A percentile compares a stretch with the other conserved stretches of the same genome.
These are phyloP conservation scores for Sebastes cheni DNA, from an alignment of 2,797 vertebrate species.

Conservation along the genomic window DNA sequence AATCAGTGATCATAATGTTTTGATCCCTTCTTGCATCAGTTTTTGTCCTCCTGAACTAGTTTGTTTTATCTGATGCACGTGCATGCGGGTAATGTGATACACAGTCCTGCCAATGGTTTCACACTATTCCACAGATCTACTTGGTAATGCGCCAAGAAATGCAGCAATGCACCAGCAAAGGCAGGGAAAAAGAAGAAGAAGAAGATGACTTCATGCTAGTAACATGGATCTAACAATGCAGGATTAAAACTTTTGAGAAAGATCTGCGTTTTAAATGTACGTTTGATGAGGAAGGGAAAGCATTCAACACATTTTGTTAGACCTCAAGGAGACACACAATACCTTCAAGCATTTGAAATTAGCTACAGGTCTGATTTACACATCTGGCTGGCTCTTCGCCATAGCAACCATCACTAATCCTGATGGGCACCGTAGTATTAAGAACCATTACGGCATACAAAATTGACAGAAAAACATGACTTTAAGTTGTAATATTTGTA, in stretches of 20 bases:
- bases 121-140: not conserved
- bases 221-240: not conserved
- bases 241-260: not conserved
- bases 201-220: no score
- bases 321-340: not conserved
- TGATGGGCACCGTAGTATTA: not conserved
- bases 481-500: not conserved
- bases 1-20: not conserved
- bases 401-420: not conserved
- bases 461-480: not conserved
- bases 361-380: not conserved
- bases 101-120: not conserved
- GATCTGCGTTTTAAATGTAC: not conserved
- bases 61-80: not conserved
- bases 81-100: not conserved
- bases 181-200: not conserved
- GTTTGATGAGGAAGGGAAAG: not conserved
- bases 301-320: not conserved
- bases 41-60: not conserved
- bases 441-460: not conserved
- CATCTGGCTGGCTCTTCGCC: not conserved
- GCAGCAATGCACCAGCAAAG: not conserved
- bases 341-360: not conserved
- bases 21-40: not conserved
- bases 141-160: not conserved